phyloP scores from a whole-genome alignment of 2,113 vertebrate genomes.

The Notechis scutatus region DNA sequence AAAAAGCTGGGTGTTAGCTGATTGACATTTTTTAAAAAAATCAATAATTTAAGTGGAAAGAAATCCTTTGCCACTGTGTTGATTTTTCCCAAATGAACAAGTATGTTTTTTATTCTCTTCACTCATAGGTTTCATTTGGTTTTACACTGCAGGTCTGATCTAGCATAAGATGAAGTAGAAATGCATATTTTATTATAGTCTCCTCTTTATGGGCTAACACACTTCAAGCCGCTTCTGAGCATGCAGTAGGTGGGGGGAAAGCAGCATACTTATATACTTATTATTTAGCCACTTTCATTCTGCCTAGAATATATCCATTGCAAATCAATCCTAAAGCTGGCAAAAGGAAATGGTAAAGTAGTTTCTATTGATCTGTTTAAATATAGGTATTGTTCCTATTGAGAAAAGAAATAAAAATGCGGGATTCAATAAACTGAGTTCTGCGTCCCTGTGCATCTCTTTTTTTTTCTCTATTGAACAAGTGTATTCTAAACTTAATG shows the following conservation, averaged over 20 bases:
- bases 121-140: background rate
- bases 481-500: background rate
- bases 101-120: background rate
- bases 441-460: background rate
- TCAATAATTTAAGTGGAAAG: background rate
- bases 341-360: background rate
- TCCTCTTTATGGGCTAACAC: background rate
- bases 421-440: background rate
- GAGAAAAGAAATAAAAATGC: background rate
- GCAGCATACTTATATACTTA: background rate
- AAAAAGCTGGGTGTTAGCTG: constrained; percentile 5
- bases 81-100: background rate
- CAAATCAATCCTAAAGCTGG: background rate
- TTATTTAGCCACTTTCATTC: background rate
- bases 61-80: background rate
- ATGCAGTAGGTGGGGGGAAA: background rate
- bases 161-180: background rate
- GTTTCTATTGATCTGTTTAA: background rate
- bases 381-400: background rate
- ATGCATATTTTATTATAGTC: background rate
- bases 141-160: background rate
- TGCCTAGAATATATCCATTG: background rate
- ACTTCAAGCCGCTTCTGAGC: background rate
- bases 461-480: background rate
- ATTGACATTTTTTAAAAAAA: background rate